Evolutionary conservation across 2,797 vertebrate species (phyloP).

Genomic region (Arrhamphus sclerolepis): DNA sequence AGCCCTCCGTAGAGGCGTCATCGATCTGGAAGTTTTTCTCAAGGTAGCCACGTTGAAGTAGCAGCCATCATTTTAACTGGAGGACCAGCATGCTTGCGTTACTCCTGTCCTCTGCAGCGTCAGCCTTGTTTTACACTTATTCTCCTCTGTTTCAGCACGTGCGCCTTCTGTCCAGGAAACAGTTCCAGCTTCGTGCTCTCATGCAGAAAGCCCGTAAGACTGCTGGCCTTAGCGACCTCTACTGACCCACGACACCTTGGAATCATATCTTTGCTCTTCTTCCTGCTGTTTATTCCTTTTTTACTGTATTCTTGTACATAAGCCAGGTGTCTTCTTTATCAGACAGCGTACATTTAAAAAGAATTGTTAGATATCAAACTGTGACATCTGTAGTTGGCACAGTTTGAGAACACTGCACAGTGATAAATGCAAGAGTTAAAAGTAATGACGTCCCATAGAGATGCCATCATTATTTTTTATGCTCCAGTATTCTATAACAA

Average conservation of each 20-base stretch:
- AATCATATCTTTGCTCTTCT: conserved; percentile 31
- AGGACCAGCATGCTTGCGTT: too few species aligned
- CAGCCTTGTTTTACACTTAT: background rate
- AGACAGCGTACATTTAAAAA: conserved; percentile 1
- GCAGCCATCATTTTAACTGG: too few species aligned
- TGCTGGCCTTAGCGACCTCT: conserved; percentile 96
- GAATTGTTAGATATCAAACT: conserved; percentile 12
- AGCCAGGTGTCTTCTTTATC: conserved; percentile 28
- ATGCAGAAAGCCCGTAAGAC: conserved; percentile 99
- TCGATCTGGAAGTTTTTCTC: conserved; percentile 97
- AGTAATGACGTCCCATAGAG: conserved; percentile 11
- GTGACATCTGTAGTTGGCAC: conserved; percentile 5
- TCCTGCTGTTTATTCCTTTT: conserved; percentile 33
- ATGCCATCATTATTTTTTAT: conserved; percentile 12
- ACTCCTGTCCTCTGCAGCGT: background rate
- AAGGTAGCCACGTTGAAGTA: conserved; percentile 82
- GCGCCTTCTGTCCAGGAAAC: conserved; percentile 95
- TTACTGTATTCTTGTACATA: conserved; percentile 38
- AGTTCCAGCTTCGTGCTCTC: conserved; percentile 97
- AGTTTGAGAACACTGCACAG: conserved; percentile 3
- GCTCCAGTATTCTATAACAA: background rate
- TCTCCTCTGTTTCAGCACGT: conserved; percentile 86
- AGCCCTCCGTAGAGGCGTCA: conserved; percentile 93
- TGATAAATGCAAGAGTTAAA: too few species aligned
- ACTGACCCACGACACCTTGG: conserved; percentile 78